phyloP scores from a whole-genome alignment of 2,797 vertebrate genomes.

The Sorex maritimensis region DNA sequence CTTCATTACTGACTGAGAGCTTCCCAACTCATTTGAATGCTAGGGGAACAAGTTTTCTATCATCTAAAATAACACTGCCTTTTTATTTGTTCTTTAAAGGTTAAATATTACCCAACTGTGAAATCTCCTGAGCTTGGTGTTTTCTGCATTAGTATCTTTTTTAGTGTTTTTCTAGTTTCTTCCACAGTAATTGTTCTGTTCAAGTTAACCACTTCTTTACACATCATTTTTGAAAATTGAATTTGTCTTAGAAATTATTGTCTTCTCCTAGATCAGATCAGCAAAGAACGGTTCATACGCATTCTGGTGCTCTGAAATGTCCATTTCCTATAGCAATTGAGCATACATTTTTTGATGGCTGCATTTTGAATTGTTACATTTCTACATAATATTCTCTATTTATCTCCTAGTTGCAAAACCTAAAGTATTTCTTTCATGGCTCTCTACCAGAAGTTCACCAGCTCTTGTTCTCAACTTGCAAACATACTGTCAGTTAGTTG shows the following conservation, averaged over 20 bases:
- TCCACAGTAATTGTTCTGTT: slow-evolving; percentile 38
- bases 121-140: neutral
- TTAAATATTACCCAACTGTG: neutral
- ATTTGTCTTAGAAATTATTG: slow-evolving; percentile 1
- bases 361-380: slow-evolving; percentile 45
- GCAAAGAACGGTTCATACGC: neutral
- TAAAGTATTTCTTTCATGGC: slow-evolving; percentile 22
- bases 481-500: neutral
- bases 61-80: neutral
- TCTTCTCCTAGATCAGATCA: slow-evolving; percentile 25
- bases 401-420: neutral
- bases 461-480: slow-evolving; percentile 25
- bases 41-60: neutral
- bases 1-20: slow-evolving; percentile 11
- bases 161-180: slow-evolving; percentile 36
- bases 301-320: neutral
- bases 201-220: slow-evolving; percentile 9
- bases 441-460: neutral
- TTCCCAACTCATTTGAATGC: slow-evolving; percentile 28
- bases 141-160: neutral
- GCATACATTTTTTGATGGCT: slow-evolving; percentile 14
- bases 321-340: slow-evolving; percentile 37
- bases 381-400: neutral
- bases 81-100: neutral
- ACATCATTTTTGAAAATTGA: neutral